Percentiles rank a stretch among this genome's conserved stretches.
phyloP scores from a whole-genome alignment of 2,888 invertebrate genomes.

The Odontocolon sp. region DNA sequence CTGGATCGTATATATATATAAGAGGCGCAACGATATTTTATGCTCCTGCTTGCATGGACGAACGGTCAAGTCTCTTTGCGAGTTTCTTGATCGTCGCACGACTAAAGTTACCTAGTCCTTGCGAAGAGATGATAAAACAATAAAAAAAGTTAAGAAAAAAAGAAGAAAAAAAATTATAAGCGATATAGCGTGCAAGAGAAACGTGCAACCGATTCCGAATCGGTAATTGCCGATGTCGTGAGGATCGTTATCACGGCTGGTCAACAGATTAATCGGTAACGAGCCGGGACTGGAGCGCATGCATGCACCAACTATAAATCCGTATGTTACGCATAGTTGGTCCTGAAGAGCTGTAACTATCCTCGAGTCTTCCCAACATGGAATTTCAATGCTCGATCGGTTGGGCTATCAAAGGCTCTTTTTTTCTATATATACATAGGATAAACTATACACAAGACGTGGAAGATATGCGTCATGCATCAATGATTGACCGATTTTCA shows the following conservation, averaged over 20 bases:
- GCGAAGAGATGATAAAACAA: not conserved
- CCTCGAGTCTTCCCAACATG: slow-evolving; percentile 23
- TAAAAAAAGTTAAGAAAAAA: no score
- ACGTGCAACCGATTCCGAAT: slow-evolving; percentile 1
- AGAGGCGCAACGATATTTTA: slow-evolving; percentile 22
- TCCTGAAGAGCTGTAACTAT: not conserved
- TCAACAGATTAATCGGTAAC: slow-evolving; percentile 37
- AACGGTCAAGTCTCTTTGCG: slow-evolving; percentile 14
- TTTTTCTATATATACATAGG: not conserved
- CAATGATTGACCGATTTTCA: no score
- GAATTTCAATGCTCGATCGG: slow-evolving; percentile 50
- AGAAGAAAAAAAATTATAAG: slow-evolving; percentile 2
- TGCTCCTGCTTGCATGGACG: not conserved
- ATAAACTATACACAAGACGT: no score
- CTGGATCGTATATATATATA: no score
- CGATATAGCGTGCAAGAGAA: not conserved
- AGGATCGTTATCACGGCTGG: slow-evolving; percentile 36
- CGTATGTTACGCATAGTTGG: slow-evolving; percentile 8
- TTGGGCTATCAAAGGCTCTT: slow-evolving; percentile 3
- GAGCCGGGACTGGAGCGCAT: slow-evolving; percentile 9
- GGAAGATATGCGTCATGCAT: no score
- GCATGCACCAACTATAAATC: not conserved
- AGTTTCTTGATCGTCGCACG: slow-evolving; percentile 34
- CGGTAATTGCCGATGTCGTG: slow-evolving; percentile 45
- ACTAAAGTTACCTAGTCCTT: no score